These are phyloP conservation scores for Nothobranchius kuhntae DNA, from an alignment of 2,113 vertebrate species.

Conservation along the genomic window DNA sequence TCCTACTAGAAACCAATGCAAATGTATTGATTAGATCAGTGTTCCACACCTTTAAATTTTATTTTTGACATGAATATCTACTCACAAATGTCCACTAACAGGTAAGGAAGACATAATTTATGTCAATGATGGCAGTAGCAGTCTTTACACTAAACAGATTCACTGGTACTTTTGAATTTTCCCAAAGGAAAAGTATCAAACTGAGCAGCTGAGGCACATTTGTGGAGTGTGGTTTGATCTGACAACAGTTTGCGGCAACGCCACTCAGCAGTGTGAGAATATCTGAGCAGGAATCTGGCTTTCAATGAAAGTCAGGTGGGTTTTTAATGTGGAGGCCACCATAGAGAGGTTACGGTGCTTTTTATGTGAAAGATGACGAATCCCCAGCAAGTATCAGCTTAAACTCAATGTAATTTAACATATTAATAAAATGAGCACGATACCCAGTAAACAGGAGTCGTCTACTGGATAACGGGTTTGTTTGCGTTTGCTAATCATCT, in stretches of 20 bases:
- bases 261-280: not conserved
- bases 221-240: slow-evolving; percentile 26
- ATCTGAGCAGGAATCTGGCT: slow-evolving; percentile 11
- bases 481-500: slow-evolving; percentile 21
- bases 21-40: no score
- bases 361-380: slow-evolving; percentile 33
- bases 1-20: no score
- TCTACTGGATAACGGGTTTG: not conserved
- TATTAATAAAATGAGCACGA: not conserved
- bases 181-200: not conserved
- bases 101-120: not conserved
- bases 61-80: no score
- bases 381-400: slow-evolving; percentile 5
- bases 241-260: slow-evolving; percentile 10
- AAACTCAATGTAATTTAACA: not conserved
- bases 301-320: slow-evolving; percentile 3
- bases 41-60: no score
- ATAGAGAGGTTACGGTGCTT: not conserved
- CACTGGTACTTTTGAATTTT: not conserved
- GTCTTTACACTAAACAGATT: not conserved
- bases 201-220: not conserved
- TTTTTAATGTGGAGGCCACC: slow-evolving; percentile 11
- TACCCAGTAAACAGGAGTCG: not conserved
- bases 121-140: not conserved
- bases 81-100: not conserved